Base-by-base conservation (phyloP, 1,140 invertebrate species). In the Kradibia gibbosae region DNA sequence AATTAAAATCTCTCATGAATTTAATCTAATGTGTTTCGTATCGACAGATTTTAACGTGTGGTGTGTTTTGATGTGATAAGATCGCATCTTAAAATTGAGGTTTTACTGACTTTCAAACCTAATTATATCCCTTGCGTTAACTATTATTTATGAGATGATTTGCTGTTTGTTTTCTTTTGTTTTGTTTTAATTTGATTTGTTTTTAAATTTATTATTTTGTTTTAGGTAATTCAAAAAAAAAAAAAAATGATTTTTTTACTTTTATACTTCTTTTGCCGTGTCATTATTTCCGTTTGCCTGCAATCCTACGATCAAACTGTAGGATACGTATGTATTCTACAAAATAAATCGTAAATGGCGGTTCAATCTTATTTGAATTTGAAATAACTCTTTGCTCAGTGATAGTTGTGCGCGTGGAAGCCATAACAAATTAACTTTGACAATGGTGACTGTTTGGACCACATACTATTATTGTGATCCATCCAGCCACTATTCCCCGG, bases 381-480 rank as follows among this genome's bases (percentile, higher is more conserved):
- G 90, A 90, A 91, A 91, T 91, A 91, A 91, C 90, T 91, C 89
- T 88, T 90, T 90, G 90, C 87, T 89, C 90, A 88, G 89, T 85
- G 90, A 91, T 91, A 90, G 88, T 90, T 91, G 90, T 91, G 90
- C 89, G 88, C 87, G 89, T 91, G 90, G 90, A 89, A 88, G 89
- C 88, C 88, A 89, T 73, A 53, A 89, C 86, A 87, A 88, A 91
- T 86, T 83, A 71, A 62, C 36, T 73, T 81, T 79, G 8, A 67
- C 78, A 81, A 55, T 75, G 84, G 80, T 84, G 86, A 86, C 86
- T 88, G 88, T 87, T 88, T 88, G 88, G 85, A 86, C 85, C 88
- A 90, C 88, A 88, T 45, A 53, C 39, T 13, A 42, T 20, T 20
- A 0, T 36, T 70, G 79, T 90, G 87, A 87, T 86, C 85, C 86